A percentile compares a stretch with the other conserved stretches of the same genome.
These are phyloP conservation scores for Cyanistes caeruleus DNA, from an alignment of 2,113 vertebrate species.

Conservation along the genomic window DNA sequence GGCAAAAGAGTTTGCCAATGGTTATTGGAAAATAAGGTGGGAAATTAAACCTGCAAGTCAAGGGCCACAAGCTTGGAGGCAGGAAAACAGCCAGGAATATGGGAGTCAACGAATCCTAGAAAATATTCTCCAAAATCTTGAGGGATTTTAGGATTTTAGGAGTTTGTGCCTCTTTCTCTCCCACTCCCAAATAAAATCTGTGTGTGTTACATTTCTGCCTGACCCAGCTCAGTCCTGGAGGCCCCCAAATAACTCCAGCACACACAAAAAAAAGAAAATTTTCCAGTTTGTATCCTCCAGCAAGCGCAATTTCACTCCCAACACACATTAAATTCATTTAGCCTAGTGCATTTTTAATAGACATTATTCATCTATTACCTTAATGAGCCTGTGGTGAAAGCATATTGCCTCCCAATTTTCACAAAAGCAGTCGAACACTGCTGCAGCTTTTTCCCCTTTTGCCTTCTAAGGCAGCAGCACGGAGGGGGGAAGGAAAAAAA, in stretches of 20 bases:
- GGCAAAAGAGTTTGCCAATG: neutral
- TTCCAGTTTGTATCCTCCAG: conserved; percentile 6
- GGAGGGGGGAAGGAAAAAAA: neutral
- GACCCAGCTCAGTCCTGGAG: neutral
- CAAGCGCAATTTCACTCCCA: conserved; percentile 41
- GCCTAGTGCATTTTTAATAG: conserved; percentile 79
- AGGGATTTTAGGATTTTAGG: neutral
- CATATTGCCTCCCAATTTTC: conserved; percentile 70
- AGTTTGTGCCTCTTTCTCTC: neutral
- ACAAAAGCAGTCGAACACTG: conserved; percentile 75
- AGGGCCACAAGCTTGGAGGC: neutral
- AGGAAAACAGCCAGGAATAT: neutral
- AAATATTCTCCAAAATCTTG: neutral
- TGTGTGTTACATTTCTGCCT: neutral
- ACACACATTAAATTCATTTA: conserved; percentile 68
- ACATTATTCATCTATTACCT: conserved; percentile 78
- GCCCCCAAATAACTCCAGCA: neutral
- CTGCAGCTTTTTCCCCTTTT: conserved; percentile 57
- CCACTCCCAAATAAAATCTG: neutral
- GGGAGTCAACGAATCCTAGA: neutral
- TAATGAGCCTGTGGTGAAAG: conserved; percentile 81
- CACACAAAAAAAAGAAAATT: neutral
- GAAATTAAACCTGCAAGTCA: neutral
- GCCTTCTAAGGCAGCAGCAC: conserved; percentile 67
- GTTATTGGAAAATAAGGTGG: neutral